Evolutionary conservation across 2,797 vertebrate genomes (phyloP), one percentile per base, ranked within the genome.

Genomic region (Parotocinclus haroldoi): DNA sequence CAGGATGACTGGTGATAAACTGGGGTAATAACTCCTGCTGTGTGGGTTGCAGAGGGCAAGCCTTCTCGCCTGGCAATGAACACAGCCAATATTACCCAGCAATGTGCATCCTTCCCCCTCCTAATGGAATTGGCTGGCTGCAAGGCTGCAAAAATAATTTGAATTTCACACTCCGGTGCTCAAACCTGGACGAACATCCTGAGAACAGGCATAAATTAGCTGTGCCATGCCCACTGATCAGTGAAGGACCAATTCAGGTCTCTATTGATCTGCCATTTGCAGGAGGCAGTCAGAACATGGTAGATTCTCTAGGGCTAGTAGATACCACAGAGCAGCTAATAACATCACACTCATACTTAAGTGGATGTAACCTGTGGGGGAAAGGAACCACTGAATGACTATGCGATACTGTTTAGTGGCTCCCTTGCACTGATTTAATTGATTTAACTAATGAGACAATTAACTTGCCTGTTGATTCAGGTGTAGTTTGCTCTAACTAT

Each of bases 141-240:
- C 85, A 89, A 90, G 80, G 76, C 85, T 89, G 40, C 14, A 50
- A 50, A 88, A 88, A 89, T 88, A 86, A 89, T 90, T 87, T 88
- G 82, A 91, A 91, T 90, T 90, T 89, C 88, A 89, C 80, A 69
- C 82, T 77, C 86, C 27, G 76, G 79, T 84, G 82, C 82, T 76
- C 81, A 46, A 10, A 81, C 75, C 74, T 64, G 77, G 78, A 87
- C 72, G 80, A 85, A 86, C 80, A 72, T 76, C 75, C 66, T 63
- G 74, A 84, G 83, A 83, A 75, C 58, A 76, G 80, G 84, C 82
- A 89, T 90, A 88, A 90, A 91, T 91, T 88, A 89, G 83, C 85
- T 79, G 72, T 69, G 58, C 71, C 74, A 79, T 78, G 75, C 81
- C 71, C 65, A 72, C 82, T 88, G 89, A 91, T 91, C 88, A 83